phyloP scores from a whole-genome alignment of 2,797 vertebrate species.

The Tokudaia tokunoshimensis region DNA sequence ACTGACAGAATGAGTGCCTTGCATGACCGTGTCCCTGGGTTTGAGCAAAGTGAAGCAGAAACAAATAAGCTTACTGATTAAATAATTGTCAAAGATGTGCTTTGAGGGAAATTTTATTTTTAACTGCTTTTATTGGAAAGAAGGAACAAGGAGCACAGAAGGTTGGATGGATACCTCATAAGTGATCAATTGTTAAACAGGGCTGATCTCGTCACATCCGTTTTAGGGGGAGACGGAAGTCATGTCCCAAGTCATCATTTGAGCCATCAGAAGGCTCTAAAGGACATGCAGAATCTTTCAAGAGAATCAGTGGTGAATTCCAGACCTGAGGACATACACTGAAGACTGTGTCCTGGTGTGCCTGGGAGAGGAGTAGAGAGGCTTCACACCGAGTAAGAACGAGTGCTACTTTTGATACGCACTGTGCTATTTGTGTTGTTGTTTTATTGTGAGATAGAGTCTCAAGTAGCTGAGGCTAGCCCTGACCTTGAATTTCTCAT shows the following conservation, averaged over 20 bases:
- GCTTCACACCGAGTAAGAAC: not conserved
- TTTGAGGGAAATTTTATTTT: slow-evolving; percentile 40
- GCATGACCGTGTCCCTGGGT: not conserved
- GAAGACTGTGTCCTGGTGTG: not conserved
- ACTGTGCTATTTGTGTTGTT: not conserved
- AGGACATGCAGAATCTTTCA: not conserved
- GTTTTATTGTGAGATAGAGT: not conserved
- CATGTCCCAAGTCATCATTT: not conserved
- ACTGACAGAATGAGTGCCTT: not conserved
- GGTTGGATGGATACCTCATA: not conserved
- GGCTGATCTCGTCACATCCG: not conserved
- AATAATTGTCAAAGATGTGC: not conserved
- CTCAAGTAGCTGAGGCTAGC: not conserved
- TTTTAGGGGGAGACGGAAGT: not conserved
- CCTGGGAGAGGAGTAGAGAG: not conserved
- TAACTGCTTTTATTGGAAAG: slow-evolving; percentile 52
- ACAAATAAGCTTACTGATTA: not conserved
- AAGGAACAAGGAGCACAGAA: not conserved
- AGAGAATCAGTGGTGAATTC: not conserved
- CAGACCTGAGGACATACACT: rapidly evolving
- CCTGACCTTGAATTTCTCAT: not conserved
- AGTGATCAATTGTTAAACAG: not conserved
- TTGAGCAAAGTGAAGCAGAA: not conserved
- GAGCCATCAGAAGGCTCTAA: not conserved
- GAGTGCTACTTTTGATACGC: not conserved